Evolutionary conservation across 2,113 vertebrate species (phyloP).

Genomic region (Oreamnos americanus): DNA sequence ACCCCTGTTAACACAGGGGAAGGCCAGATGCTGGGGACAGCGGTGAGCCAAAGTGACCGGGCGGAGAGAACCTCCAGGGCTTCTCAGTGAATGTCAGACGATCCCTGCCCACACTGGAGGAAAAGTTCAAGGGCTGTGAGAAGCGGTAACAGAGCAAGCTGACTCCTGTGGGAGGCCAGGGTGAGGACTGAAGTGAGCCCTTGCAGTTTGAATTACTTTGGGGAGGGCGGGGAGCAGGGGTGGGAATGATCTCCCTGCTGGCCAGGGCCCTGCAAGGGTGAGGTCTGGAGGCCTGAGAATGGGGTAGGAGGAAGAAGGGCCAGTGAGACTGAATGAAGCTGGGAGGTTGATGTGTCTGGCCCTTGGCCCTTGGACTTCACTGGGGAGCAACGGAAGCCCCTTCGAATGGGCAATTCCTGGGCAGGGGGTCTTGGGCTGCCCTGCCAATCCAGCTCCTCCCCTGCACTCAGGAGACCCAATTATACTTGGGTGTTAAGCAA

Average conservation of each 20-base stretch:
- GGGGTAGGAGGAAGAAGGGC: neutral
- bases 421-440: rapidly evolving
- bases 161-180: rapidly evolving
- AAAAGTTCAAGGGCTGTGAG: neutral
- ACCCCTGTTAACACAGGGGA: rapidly evolving
- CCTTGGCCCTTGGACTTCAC: neutral
- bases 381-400: rapidly evolving
- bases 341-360: no score
- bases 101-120: neutral
- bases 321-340: no score
- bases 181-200: rapidly evolving
- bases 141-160: no score
- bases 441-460: neutral
- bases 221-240: neutral
- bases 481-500: neutral
- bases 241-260: neutral
- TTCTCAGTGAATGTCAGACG: neutral
- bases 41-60: rapidly evolving
- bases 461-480: neutral
- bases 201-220: no score
- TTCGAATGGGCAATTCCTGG: neutral
- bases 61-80: neutral
- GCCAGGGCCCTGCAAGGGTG: neutral
- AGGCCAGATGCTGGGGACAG: neutral
- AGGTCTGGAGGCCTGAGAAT: neutral